Base-by-base conservation (phyloP, 2,797 vertebrate species). In the Benthosema pterotum region DNA sequence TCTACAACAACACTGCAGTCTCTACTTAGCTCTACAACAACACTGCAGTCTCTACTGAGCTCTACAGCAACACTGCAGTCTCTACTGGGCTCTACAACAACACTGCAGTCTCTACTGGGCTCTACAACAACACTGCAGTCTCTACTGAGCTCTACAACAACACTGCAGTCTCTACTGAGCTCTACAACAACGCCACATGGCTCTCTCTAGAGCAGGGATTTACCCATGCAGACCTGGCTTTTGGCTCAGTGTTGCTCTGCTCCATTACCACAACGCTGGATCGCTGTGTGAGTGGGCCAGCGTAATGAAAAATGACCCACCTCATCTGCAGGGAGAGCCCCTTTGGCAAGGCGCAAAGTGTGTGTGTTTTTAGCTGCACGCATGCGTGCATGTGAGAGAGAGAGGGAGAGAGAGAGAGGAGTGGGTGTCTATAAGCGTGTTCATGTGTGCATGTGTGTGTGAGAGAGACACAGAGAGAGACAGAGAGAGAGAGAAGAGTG, bases 251-350 rank as follows among this genome's bases (percentile, higher is more conserved):
- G 68, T 56, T 67, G 63, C 75, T 65, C 70, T 52, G 74, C 85
- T 85, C 83, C 78, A 79, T 85, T 85, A 85, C 42, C 60, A 72
- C 78, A 73, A 72, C 78, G 72, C 67, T 71, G 79, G 77, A 87
- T 83, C 88, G 72, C 77, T 83, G 75, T 65, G 75, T 65, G 75
- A 87, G 75, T 65, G 75, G 87, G 79, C 72, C 67, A 75, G 62
- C 38, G 63, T 84, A 82, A 83, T 88, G 88, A 90, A 87, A 91
- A 89, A 87, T 84, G 84, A 91, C 77, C 88, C 74, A 56, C 71
- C 83, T 87, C 85, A 87, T 88, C 84, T 88, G 77, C 70, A 80
- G 88, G 82, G 85, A 89, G 77, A 91, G 78, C 51, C 83, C 85
- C 80, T 78, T 73, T 83, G 86, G 88, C 85, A 80, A 78, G 67